Conservation (phyloP, 2,888 invertebrate genomes). For the Himalopsyche anomala region DNA sequence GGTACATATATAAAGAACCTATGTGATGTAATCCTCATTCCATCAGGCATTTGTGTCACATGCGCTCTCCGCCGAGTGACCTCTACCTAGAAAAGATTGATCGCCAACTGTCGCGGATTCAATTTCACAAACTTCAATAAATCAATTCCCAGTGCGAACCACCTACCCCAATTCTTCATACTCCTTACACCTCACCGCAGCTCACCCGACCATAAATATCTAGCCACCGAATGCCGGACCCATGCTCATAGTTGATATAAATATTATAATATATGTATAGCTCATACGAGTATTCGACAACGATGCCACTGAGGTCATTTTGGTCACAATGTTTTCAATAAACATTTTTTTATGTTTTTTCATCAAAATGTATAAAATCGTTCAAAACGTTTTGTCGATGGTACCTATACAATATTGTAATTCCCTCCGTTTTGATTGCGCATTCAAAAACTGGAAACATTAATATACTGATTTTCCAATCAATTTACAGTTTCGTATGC, state of each 20-base stretch:
- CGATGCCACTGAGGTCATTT: no score
- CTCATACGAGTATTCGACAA: no score
- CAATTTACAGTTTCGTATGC: no score
- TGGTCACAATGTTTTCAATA: no score
- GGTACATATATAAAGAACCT: not conserved
- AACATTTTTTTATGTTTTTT: no score
- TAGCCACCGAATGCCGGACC: constrained; percentile 4
- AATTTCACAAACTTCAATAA: constrained; percentile 53
- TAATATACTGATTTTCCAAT: no score
- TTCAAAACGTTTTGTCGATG: no score
- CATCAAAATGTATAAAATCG: no score
- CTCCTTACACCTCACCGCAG: constrained; percentile 4
- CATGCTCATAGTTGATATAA: not conserved
- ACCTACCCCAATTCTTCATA: constrained; percentile 16
- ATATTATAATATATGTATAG: not conserved
- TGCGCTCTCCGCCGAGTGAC: constrained; percentile 22
- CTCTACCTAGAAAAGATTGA: constrained; percentile 51
- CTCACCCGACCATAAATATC: constrained; percentile 16
- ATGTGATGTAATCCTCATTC: not conserved
- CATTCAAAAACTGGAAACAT: no score
- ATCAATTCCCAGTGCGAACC: constrained; percentile 48
- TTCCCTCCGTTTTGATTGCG: no score
- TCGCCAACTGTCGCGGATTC: constrained; percentile 54
- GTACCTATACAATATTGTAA: no score
- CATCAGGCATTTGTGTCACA: constrained; percentile 8